Evolutionary conservation across 2,113 vertebrate species (phyloP), one percentile per base, ranked within the genome.

Genomic region (Rhabdornis inornatus): DNA sequence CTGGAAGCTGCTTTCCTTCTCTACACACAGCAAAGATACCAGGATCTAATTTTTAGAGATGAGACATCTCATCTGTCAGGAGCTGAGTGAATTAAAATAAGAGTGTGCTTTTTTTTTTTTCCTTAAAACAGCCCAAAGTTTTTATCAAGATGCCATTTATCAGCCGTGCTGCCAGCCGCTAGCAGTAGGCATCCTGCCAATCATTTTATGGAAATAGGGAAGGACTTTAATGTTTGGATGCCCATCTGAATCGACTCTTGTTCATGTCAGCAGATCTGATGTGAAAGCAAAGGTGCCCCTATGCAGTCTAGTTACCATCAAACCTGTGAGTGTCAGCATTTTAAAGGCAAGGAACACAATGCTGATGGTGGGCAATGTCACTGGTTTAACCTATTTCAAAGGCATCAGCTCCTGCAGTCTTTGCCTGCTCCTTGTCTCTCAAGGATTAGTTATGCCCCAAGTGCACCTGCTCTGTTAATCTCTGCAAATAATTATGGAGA

Each of bases 281-380:
- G 97, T 96, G 96, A 97, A 95, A 98, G 95, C 97, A 95, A 98
- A 98, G 97, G 98, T 98, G 98, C 96, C 98, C 96, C 94, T 60
- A 53, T 20, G 76, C 84, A 82, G 96, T 70, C 96, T 74, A 88
- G 96, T 96, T 95, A 82, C 94, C 91, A 89, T 96, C 92, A 94
- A 94, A 94, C 31, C 83, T 95, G 40, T 85, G 20, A 90, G 82
- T 87, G 89, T 98, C 90, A 98, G 97, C 97, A 97, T 14, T 97
- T 66, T 63, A 53, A 82, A 96, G 92, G 89, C 96, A 76, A 90
- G 89, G 87, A 95, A 15, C 93, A 90, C 96, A 95, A 87, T 85
- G 94, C 92, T 87, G 95, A 90, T 97, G 96, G 94, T 90, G 92
- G 95, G 94, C 97, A 98, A 98, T 96, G 97, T 94, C 90, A 83